Conservation (phyloP, 1,140 invertebrate species). For the Oscheius sp. region DNA sequence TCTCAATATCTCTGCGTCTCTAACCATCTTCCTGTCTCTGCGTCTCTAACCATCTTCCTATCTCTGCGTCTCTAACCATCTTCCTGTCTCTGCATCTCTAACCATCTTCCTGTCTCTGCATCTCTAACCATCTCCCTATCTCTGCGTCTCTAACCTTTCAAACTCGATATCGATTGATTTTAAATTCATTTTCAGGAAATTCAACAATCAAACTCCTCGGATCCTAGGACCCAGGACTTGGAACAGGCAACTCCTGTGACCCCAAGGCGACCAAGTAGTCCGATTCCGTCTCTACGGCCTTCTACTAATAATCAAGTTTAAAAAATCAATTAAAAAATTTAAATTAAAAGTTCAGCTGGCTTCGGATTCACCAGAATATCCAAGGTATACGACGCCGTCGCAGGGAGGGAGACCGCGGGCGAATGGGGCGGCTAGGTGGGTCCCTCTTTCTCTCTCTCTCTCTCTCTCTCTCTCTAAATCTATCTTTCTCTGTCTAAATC, state of each 20-base stretch:
- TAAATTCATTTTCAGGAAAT: constrained; percentile 3
- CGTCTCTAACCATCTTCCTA: too few species aligned
- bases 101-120: too few species aligned
- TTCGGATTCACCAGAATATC: constrained; percentile 9
- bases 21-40: not conserved
- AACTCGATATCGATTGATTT: too few species aligned
- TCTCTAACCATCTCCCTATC: too few species aligned
- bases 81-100: too few species aligned
- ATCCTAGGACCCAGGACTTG: not conserved
- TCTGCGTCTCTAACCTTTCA: not conserved
- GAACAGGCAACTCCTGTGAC: not conserved
- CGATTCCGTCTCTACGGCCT: not conserved
- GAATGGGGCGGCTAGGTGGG: not conserved
- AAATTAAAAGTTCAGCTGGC: not conserved
- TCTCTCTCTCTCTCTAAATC: too few species aligned
- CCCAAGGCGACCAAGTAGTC: constrained; percentile 3
- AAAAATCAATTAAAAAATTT: not conserved
- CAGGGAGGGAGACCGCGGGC: not conserved
- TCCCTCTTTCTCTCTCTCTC: not conserved
- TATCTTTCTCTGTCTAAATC: too few species aligned
- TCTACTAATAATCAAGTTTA: not conserved
- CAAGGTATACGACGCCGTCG: not conserved
- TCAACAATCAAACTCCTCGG: not conserved
- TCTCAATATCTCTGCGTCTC: not conserved
- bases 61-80: too few species aligned